phyloP scores from a whole-genome alignment of 2,797 vertebrate species.

The Odontamblyopus rebecca region DNA sequence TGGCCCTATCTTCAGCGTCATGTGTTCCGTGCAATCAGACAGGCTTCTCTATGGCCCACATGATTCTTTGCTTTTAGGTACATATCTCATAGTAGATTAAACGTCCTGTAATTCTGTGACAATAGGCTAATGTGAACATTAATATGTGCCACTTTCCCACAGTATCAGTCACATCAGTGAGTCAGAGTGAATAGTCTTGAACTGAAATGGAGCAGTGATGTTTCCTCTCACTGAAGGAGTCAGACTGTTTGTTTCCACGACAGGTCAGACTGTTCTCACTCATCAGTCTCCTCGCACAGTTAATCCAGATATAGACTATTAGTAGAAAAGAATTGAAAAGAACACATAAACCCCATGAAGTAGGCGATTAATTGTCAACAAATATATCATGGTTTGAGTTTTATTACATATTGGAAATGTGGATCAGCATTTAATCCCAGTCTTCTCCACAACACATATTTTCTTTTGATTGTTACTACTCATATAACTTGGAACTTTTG shows the following conservation, averaged over 20 bases:
- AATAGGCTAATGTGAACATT: neutral
- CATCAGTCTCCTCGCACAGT: slow-evolving; percentile 29
- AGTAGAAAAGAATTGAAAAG: slow-evolving; percentile 19
- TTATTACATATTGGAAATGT: neutral
- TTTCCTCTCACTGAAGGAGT: slow-evolving; percentile 15
- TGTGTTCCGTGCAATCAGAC: slow-evolving; percentile 31
- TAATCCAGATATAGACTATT: neutral
- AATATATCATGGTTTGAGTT: neutral
- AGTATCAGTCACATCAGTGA: neutral
- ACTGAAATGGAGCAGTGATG: slow-evolving; percentile 12
- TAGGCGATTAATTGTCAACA: slow-evolving; percentile 7
- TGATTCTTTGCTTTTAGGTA: slow-evolving; percentile 33
- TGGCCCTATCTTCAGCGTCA: slow-evolving; percentile 65
- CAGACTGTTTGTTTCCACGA: slow-evolving; percentile 30
- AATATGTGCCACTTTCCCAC: neutral
- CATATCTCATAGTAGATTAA: slow-evolving; percentile 19
- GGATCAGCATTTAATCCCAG: neutral
- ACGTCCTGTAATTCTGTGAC: neutral
- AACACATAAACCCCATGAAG: slow-evolving; percentile 19
- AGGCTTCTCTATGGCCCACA: slow-evolving; percentile 40
- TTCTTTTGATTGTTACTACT: neutral
- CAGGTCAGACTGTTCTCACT: slow-evolving; percentile 60
- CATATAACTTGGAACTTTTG: neutral
- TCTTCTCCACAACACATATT: neutral
- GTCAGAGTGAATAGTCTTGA: slow-evolving; percentile 5